Evolutionary conservation across 2,888 invertebrate genomes (phyloP), one percentile per base, ranked within the genome.

Genomic region (Steromphala cineraria): DNA sequence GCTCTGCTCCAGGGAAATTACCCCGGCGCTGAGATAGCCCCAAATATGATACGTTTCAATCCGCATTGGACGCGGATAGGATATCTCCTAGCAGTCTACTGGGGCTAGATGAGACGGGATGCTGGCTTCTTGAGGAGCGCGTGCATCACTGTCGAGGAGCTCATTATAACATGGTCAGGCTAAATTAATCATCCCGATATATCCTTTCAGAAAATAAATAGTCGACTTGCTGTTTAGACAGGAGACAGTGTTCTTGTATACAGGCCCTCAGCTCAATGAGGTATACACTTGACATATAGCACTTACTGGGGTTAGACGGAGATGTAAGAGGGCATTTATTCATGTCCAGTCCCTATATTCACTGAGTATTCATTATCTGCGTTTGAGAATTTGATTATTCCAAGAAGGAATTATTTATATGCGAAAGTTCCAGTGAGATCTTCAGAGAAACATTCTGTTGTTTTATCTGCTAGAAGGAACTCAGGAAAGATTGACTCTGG

Each of bases 191-290:
- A 71, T 40, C 40, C 36, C 71, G 19, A 31, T 36, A 71, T 71
- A 71, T 71, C 71, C 71, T 71, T 36, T 19, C 19, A 24, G 71
- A 71, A 71, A 71, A 71, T 71, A 71, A 71, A 71, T 71, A 71
- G 40, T 36, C 36, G 28, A 31, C 31, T 71, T 71, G 31, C 10
- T 71, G 71, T 71, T 36, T 36, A 40, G 15, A 36, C 19, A 36
- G 36, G 36, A 40, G 19, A 71, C 28, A 31, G n/a, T 36, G 71
- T 17, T 10, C 36, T 36, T 19, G 28, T 36, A 15, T 36, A 36
- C 31, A 31, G 17, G 40, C 40, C 13, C 71, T 71, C 36, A 36
- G n/a, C 2, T 19, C 10, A 36, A 36, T 40, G 71, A 71, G 71
- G 40, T 36, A 71, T 36, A 36, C 40, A 71, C 40, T 31, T n/a